These are phyloP conservation scores for Oryzias curvinotus DNA, from an alignment of 2,113 vertebrate genomes.

Conservation along the genomic window DNA sequence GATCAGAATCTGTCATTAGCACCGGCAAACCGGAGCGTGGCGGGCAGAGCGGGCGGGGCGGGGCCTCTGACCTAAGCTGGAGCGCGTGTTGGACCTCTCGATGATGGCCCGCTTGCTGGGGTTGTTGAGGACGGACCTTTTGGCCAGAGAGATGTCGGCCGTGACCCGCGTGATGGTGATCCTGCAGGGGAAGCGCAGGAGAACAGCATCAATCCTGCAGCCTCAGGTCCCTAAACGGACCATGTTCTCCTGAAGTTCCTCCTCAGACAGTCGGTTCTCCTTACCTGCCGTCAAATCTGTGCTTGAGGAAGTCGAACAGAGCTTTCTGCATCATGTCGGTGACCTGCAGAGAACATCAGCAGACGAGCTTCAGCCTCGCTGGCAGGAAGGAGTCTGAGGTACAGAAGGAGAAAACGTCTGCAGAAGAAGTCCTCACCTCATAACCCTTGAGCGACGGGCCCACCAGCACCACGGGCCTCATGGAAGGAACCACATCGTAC, in stretches of 20 bases:
- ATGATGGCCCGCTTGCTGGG: slow-evolving; percentile 96
- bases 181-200: slow-evolving; percentile 62
- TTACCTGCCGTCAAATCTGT: slow-evolving; percentile 96
- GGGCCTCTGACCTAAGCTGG: slow-evolving; percentile 86
- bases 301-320: slow-evolving; percentile 95
- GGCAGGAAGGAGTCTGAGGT: too few species aligned
- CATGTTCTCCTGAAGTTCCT: too few species aligned
- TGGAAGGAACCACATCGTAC: slow-evolving; percentile 95
- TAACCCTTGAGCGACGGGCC: slow-evolving; percentile 95
- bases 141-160: slow-evolving; percentile 93
- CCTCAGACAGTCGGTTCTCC: slow-evolving; percentile 8
- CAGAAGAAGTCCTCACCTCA: slow-evolving; percentile 81
- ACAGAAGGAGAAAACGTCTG: too few species aligned
- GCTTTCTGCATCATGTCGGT: slow-evolving; percentile 99
- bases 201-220: background rate
- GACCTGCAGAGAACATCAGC: slow-evolving; percentile 73
- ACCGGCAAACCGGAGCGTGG: background rate
- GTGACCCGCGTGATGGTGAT: slow-evolving; percentile 97
- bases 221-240: too few species aligned
- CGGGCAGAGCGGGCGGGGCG: accelerated
- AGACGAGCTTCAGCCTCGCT: too few species aligned
- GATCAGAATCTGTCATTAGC: background rate
- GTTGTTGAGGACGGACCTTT: slow-evolving; percentile 95
- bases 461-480: slow-evolving; percentile 95
- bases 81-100: slow-evolving; percentile 93